Base-by-base conservation (phyloP, 2,888 invertebrate species). In the Philereme vetulata region DNA sequence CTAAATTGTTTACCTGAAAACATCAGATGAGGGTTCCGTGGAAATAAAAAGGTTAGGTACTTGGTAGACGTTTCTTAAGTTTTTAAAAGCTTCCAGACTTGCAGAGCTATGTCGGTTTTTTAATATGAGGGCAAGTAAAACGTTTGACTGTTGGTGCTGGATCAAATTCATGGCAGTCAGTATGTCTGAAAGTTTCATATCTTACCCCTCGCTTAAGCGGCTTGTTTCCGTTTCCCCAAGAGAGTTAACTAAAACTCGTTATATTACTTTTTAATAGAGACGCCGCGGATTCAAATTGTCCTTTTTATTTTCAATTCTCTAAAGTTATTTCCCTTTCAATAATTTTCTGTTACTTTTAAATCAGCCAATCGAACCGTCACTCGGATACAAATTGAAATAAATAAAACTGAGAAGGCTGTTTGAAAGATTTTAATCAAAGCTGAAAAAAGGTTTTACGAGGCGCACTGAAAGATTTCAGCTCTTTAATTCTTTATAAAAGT, bases 251-350 rank as follows among this genome's bases (percentile, higher is more conserved):
- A 53, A 51, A 51, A 57, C 54, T 54, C 48, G 48, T 60, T 65
- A 66, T 62, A 68, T 65, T 62, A 62, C 65, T 65, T 67, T 66
- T 63, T 64, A 64, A 66, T 61, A 59, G 57, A 57, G 51, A 52
- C 32, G 48, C 45, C 10, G 46, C 47, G 34, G 55, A 51, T 48
- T 48, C 42, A 47, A 43, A 32, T 36, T 55, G 46, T 54, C 35
- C 43, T 45, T 57, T 54, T 57, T 9, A 52, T 61, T 52, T 48
- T 35, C 45, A 53, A 61, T 47, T 56, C 43, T 43, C 5, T 5
- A 9, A 47, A 62, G 62, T 57, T 62, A 57, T 57, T 61, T 62
- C 54, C 51, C 46, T 51, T 62, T 47, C 46, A 51, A 57, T 51
- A 47, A 35, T 56, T 10, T 52, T 44, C 52, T 54, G 38, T 49